Percentiles rank a stretch among this genome's conserved stretches.
These are phyloP conservation scores for Mythimna ferrago DNA, from an alignment of 2,888 invertebrate genomes.

Conservation along the genomic window DNA sequence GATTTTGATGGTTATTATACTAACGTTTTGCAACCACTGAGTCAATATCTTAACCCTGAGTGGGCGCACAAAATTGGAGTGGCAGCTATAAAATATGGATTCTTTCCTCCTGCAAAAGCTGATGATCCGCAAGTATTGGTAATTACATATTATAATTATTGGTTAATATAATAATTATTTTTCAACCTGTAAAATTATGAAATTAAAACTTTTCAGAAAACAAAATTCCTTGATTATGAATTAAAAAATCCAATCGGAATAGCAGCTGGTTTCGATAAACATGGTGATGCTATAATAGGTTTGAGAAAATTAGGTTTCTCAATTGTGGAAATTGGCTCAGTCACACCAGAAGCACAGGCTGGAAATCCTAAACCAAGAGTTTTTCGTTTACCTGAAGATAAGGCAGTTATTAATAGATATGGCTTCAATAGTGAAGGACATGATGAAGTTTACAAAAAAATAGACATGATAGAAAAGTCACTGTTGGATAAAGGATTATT, in stretches of 20 bases:
- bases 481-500: conserved; percentile 92
- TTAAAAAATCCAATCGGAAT: conserved; percentile 98
- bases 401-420: conserved; percentile 97
- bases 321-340: conserved; percentile 98
- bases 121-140: conserved; percentile 93
- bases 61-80: conserved; percentile 95
- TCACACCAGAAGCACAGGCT: conserved; percentile 97
- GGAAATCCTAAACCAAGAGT: conserved; percentile 98
- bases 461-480: conserved; percentile 90
- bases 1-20: conserved; percentile 95
- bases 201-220: conserved; percentile 87
- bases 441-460: conserved; percentile 92
- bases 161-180: no score
- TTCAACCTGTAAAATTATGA: no score
- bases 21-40: conserved; percentile 93
- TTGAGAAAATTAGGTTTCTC: conserved; percentile 97
- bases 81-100: conserved; percentile 93
- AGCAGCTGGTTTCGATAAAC: conserved; percentile 99
- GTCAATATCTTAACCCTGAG: conserved; percentile 94
- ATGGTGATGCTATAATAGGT: conserved; percentile 97
- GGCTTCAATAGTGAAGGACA: conserved; percentile 99
- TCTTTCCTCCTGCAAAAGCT: conserved; percentile 91
- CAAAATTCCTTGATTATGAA: conserved; percentile 92
- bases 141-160: no score
- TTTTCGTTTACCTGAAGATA: conserved; percentile 96